Conservation (phyloP, 1,140 invertebrate genomes). For the Aphaenogaster rudis region DNA sequence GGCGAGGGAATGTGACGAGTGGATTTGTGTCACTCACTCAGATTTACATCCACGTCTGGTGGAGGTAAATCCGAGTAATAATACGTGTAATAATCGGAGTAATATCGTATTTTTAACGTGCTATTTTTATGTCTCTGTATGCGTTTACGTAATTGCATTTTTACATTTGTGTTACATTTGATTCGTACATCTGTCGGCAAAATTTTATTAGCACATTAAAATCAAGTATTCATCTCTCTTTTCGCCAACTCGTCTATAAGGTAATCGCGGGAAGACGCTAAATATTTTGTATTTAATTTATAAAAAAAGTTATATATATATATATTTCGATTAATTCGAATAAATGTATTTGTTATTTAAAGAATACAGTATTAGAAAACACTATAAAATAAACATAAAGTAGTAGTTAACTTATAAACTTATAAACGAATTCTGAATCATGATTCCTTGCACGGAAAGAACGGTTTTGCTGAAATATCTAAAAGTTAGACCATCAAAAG, state of each 20-base stretch:
- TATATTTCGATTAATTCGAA: too few relatives aligned
- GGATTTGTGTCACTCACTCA: slow-evolving; percentile 24
- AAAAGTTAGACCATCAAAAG: too few relatives aligned
- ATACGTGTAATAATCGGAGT: not conserved
- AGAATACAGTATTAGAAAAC: too few relatives aligned
- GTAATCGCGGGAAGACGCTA: too few relatives aligned
- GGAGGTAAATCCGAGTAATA: not conserved
- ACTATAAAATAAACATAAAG: too few relatives aligned
- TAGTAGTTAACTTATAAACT: too few relatives aligned
- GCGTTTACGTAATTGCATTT: not conserved
- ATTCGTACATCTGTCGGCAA: not conserved
- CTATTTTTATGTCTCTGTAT: not conserved
- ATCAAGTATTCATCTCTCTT: not conserved
- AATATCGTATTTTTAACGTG: not conserved
- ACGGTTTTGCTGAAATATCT: too few relatives aligned
- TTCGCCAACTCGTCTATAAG: not conserved
- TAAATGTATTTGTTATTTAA: too few relatives aligned
- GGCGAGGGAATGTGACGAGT: slow-evolving; percentile 24
- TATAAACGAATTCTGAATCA: too few relatives aligned
- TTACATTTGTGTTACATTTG: not conserved
- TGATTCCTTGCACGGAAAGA: too few relatives aligned
- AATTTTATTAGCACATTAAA: not conserved
- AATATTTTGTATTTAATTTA: too few relatives aligned
- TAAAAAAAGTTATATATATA: too few relatives aligned
- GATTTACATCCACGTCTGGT: not conserved